Evolutionary conservation across 2,113 vertebrate genomes (phyloP).

Genomic region (Spheniscus mendiculus): DNA sequence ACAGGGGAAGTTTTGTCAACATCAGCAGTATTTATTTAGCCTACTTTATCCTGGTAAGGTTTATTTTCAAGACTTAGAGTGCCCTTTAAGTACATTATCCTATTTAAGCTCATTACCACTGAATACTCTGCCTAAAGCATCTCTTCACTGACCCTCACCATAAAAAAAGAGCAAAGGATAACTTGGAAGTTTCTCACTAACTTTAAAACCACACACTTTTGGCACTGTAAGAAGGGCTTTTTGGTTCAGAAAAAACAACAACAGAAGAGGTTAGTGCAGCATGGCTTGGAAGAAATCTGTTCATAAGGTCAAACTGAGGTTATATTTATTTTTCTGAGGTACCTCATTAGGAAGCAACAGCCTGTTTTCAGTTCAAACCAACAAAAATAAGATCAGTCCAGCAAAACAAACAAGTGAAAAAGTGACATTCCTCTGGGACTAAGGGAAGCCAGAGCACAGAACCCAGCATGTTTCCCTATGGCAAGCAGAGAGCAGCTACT

Average conservation of each 20-base stretch:
- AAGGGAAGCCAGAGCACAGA: background rate
- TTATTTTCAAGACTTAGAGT: background rate
- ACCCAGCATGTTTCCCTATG: background rate
- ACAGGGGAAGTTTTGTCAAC: background rate
- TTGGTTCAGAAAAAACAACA: background rate
- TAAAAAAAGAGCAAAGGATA: background rate
- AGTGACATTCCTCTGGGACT: background rate
- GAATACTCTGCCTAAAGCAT: background rate
- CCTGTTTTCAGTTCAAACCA: background rate
- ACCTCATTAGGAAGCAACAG: constrained; percentile 15
- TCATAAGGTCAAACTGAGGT: constrained; percentile 25
- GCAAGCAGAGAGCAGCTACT: background rate
- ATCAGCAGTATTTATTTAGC: background rate
- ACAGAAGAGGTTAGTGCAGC: background rate
- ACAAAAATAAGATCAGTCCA: constrained; percentile 20
- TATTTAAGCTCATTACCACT: background rate
- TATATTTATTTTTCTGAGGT: constrained; percentile 47
- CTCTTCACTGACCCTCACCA: background rate
- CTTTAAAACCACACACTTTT: background rate
- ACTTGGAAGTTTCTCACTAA: background rate
- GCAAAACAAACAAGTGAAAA: constrained; percentile 42
- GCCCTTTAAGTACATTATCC: background rate
- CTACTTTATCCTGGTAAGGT: background rate
- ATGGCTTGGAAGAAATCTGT: background rate
- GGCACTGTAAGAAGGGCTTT: background rate